These are phyloP conservation scores for Coluber constrictor DNA, from an alignment of 2,797 vertebrate genomes.

Conservation along the genomic window DNA sequence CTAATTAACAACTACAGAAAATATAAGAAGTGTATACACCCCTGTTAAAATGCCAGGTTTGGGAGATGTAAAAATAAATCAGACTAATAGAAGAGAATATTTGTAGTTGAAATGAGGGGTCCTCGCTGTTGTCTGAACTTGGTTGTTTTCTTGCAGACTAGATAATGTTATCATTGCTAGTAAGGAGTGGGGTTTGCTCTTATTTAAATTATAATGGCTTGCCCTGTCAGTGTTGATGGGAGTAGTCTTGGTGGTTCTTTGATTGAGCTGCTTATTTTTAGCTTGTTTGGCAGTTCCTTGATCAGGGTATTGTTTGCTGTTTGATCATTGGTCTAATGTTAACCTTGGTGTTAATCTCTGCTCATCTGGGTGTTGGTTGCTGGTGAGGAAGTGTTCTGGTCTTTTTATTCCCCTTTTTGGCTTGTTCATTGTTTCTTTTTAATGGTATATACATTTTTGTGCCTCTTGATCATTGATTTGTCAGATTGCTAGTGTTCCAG, in stretches of 20 bases:
- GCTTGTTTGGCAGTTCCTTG: neutral
- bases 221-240: neutral
- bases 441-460: neutral
- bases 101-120: neutral
- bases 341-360: neutral
- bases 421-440: neutral
- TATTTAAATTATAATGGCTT: neutral
- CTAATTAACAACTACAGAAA: neutral
- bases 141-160: neutral
- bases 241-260: neutral
- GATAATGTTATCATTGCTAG: neutral
- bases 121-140: neutral
- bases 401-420: neutral
- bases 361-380: neutral
- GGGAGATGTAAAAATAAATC: neutral
- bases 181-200: neutral
- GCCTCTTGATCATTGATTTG: neutral
- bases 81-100: neutral
- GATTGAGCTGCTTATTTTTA: neutral
- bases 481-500: neutral
- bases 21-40: neutral
- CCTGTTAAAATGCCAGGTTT: neutral
- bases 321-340: neutral
- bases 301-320: neutral
- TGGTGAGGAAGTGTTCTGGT: neutral